Conservation (phyloP, 2,888 invertebrate genomes). For the Nemoura dubitans region DNA sequence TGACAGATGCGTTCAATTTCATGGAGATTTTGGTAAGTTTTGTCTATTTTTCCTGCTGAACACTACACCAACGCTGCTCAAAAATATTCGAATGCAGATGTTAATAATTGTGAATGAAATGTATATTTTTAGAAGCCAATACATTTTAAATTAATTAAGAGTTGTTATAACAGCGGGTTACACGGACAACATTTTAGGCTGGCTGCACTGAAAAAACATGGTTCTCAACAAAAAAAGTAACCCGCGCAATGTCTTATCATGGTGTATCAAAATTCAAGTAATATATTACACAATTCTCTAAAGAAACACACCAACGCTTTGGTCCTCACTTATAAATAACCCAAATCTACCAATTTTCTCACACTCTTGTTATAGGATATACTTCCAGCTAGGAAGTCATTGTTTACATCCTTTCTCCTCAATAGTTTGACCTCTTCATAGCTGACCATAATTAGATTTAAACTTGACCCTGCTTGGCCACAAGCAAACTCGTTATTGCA, state of each 20-base stretch:
- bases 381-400: neutral
- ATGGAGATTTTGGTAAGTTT: too few relatives aligned
- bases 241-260: neutral
- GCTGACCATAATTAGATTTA: neutral
- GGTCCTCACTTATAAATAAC: neutral
- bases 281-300: neutral
- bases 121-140: too few relatives aligned
- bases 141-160: too few relatives aligned
- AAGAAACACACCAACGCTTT: neutral
- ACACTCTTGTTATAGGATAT: neutral
- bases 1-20: too few relatives aligned
- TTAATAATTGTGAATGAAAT: too few relatives aligned
- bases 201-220: too few relatives aligned
- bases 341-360: neutral
- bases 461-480: neutral
- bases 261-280: neutral
- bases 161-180: too few relatives aligned
- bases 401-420: neutral
- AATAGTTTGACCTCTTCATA: neutral
- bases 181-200: too few relatives aligned
- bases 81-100: too few relatives aligned
- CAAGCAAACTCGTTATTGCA: neutral
- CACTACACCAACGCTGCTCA: too few relatives aligned
- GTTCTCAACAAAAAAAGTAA: too few relatives aligned
- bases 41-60: too few relatives aligned